Conservation (phyloP, 2,797 vertebrate genomes). For the Benthosema pterotum region DNA sequence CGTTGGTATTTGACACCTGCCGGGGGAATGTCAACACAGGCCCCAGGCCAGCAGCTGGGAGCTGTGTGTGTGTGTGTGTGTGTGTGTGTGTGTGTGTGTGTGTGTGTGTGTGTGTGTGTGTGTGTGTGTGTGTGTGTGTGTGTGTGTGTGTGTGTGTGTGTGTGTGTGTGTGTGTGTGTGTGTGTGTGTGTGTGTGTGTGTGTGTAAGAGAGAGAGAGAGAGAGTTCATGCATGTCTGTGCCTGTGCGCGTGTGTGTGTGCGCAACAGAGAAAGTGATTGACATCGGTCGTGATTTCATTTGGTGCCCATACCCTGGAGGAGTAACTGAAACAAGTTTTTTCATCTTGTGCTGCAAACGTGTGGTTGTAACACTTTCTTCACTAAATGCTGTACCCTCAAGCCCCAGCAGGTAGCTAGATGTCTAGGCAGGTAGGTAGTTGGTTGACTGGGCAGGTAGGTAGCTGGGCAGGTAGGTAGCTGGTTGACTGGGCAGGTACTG, state of each 20-base stretch:
- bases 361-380: too few relatives aligned
- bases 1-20: conserved; percentile 80
- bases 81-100: conserved; percentile 9
- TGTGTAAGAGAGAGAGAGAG: too few relatives aligned
- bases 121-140: not conserved
- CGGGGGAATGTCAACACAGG: conserved; percentile 63
- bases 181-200: conserved; percentile 13
- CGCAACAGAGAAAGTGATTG: not conserved
- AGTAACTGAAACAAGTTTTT: too few relatives aligned
- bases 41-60: conserved; percentile 70
- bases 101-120: conserved; percentile 12
- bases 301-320: too few relatives aligned
- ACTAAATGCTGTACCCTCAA: too few relatives aligned
- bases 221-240: conserved; percentile 5
- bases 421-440: too few relatives aligned
- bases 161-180: conserved; percentile 7
- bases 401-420: too few relatives aligned
- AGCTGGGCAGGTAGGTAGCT: too few relatives aligned
- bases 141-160: not conserved
- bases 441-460: too few relatives aligned
- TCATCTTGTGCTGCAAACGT: too few relatives aligned
- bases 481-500: too few relatives aligned
- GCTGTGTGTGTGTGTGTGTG: conserved; percentile 55
- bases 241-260: conserved; percentile 18
- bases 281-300: too few relatives aligned